Evolutionary conservation across 92 coral and sea anemone genomes (phyloP).

Genomic region (Galaxea fascicularis): DNA sequence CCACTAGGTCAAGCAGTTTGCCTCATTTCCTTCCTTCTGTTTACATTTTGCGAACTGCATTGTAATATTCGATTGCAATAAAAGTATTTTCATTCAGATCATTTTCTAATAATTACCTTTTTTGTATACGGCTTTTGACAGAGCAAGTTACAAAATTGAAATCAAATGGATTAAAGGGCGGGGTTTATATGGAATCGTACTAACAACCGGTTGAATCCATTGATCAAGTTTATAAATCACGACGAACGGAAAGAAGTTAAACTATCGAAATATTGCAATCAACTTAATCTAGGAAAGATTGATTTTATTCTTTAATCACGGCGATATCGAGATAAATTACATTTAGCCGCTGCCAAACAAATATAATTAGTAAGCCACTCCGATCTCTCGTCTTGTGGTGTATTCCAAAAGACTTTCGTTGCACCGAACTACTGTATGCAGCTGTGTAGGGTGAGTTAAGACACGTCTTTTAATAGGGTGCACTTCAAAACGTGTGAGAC

Average conservation of each 20-base stretch:
- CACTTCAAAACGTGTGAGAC: background rate
- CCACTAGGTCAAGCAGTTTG: background rate
- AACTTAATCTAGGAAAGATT: background rate
- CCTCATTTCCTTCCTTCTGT: background rate
- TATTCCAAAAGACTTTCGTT: background rate
- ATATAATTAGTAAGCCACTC: too few species aligned
- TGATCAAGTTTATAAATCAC: too few species aligned
- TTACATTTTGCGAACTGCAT: background rate
- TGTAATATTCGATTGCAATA: background rate
- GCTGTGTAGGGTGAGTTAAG: background rate
- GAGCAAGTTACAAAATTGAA: background rate
- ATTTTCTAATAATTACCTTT: constrained; percentile 6
- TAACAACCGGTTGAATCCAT: too few species aligned
- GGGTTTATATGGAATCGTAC: background rate
- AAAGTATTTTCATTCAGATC: background rate
- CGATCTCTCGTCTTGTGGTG: too few species aligned
- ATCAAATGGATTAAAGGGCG: constrained; percentile 9
- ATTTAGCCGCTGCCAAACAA: too few species aligned
- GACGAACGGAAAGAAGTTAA: too few species aligned
- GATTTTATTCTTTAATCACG: background rate
- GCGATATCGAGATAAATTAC: background rate
- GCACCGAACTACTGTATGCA: background rate
- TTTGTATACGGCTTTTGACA: background rate
- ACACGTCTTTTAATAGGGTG: background rate
- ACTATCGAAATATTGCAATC: background rate